phyloP scores from a whole-genome alignment of 2,888 invertebrate species.

The Lycophotia porphyrea region DNA sequence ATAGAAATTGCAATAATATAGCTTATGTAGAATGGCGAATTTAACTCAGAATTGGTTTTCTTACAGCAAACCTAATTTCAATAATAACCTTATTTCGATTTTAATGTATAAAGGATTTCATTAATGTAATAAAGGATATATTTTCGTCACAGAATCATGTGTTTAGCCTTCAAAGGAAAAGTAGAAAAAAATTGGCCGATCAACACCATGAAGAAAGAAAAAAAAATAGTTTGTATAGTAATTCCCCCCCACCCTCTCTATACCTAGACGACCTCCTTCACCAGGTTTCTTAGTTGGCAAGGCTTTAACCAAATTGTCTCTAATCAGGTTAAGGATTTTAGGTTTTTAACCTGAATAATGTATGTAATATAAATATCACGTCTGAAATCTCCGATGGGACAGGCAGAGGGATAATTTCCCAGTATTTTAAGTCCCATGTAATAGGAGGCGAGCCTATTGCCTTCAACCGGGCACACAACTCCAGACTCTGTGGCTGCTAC shows the following conservation, averaged over 20 bases:
- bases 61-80: too few relatives aligned
- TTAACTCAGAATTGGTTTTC: too few relatives aligned
- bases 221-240: too few relatives aligned
- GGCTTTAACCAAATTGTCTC: background rate
- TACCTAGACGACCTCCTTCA: background rate
- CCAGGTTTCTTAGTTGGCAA: background rate
- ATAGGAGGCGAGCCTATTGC: background rate
- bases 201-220: too few relatives aligned
- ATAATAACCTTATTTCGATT: too few relatives aligned
- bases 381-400: background rate
- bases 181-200: background rate
- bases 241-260: background rate
- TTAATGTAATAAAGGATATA: constrained; percentile 23
- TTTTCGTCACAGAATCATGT: background rate
- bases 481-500: background rate
- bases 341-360: background rate
- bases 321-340: background rate
- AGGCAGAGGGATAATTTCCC: background rate
- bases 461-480: background rate
- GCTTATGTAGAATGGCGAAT: too few relatives aligned
- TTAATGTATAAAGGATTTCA: too few relatives aligned
- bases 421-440: background rate
- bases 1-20: too few relatives aligned
- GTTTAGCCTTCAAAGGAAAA: background rate
- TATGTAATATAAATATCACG: background rate